These are phyloP conservation scores for Drosophila fuyamai DNA, from an alignment of 1,140 invertebrate species.

Conservation along the genomic window DNA sequence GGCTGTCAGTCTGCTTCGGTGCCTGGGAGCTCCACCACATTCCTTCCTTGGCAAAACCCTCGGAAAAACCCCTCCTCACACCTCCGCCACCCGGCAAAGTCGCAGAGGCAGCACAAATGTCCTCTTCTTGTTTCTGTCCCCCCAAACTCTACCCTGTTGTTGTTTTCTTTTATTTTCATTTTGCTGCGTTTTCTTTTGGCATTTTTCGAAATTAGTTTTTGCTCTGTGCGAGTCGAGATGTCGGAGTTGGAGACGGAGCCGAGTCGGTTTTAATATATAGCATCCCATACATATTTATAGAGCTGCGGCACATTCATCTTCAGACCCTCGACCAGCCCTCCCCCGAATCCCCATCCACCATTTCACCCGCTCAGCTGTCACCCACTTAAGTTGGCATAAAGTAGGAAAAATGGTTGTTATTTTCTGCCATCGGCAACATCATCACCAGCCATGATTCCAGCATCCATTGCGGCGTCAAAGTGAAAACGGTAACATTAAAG, in stretches of 20 bases:
- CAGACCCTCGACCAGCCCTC: slow-evolving; percentile 38
- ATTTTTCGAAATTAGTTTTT: slow-evolving; percentile 85
- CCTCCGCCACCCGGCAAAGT: slow-evolving; percentile 30
- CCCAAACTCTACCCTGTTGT: slow-evolving; percentile 12
- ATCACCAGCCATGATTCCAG: slow-evolving; percentile 55
- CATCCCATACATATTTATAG: slow-evolving; percentile 84
- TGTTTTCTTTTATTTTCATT: slow-evolving; percentile 76
- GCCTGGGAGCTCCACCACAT: slow-evolving; percentile 45
- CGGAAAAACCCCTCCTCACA: neutral
- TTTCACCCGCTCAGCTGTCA: slow-evolving; percentile 48
- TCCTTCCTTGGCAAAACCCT: slow-evolving; percentile 22
- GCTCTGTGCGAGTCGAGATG: slow-evolving; percentile 66
- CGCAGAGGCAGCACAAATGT: slow-evolving; percentile 76
- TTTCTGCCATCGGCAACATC: slow-evolving; percentile 61
- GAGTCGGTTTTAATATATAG: slow-evolving; percentile 84
- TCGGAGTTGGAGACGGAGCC: slow-evolving; percentile 54
- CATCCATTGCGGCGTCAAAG: slow-evolving; percentile 51
- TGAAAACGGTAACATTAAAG: slow-evolving; percentile 61
- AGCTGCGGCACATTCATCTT: slow-evolving; percentile 83
- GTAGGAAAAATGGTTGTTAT: slow-evolving; percentile 74
- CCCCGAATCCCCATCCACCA: neutral
- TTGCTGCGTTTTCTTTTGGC: slow-evolving; percentile 83
- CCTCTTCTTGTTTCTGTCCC: slow-evolving; percentile 63
- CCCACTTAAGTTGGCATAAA: slow-evolving; percentile 81
- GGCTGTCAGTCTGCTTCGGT: slow-evolving; percentile 65